Percentiles rank a stretch among this genome's conserved stretches.
Conservation (phyloP, 2,888 invertebrate species). For the Aplocera efformata region DNA sequence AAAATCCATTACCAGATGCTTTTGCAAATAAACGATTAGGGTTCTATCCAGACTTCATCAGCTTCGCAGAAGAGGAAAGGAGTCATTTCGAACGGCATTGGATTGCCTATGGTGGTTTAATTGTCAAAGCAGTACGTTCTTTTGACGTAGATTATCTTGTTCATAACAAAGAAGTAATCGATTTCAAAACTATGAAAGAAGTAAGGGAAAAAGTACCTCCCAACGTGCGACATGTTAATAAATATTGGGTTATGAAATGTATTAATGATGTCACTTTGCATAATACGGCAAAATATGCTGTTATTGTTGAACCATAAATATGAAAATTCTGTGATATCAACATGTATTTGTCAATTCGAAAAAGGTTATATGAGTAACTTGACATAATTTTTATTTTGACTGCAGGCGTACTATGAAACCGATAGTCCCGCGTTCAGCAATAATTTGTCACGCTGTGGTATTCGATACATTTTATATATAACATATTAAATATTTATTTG, state of each 20-base stretch:
- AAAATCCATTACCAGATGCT: constrained; percentile 59
- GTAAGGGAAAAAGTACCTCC: constrained; percentile 45
- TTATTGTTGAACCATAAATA: constrained; percentile 43
- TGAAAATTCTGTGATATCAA: no score
- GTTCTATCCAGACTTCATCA: constrained; percentile 72
- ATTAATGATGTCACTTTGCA: constrained; percentile 55
- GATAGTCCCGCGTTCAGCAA: no score
- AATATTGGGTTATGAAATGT: constrained; percentile 63
- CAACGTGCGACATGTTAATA: constrained; percentile 56
- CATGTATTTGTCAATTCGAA: no score
- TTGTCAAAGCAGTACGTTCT: constrained; percentile 58
- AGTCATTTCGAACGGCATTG: constrained; percentile 79
- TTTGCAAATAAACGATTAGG: constrained; percentile 58
- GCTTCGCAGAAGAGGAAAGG: constrained; percentile 59
- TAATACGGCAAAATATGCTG: constrained; percentile 54
- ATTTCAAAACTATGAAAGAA: constrained; percentile 47
- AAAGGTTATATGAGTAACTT: no score
- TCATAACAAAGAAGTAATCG: constrained; percentile 50
- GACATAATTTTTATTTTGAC: no score
- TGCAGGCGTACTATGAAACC: no score
- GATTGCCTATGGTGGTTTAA: constrained; percentile 81
- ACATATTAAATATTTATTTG: no score
- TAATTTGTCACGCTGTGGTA: no score
- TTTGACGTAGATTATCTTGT: constrained; percentile 61
- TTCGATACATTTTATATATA: no score